Evolutionary conservation across 2,113 vertebrate genomes (phyloP).

Genomic region (Vimba vimba): DNA sequence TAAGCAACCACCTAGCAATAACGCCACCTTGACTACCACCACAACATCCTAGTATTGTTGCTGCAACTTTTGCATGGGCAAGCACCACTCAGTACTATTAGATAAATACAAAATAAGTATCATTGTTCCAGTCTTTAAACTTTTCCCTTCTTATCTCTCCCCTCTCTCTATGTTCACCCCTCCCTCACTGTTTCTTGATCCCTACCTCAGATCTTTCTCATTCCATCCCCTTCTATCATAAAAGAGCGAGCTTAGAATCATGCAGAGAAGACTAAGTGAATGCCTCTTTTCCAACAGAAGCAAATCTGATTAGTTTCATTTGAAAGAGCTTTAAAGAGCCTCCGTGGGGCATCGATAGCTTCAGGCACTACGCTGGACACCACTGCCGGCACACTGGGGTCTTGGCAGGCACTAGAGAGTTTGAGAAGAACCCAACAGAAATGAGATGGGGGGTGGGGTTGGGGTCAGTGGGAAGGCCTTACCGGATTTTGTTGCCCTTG

Average conservation of each 20-base stretch:
- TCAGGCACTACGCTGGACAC: conserved; percentile 48
- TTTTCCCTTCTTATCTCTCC: conserved; percentile 5
- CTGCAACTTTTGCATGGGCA: not conserved
- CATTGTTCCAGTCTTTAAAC: not conserved
- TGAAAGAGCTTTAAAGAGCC: conserved; percentile 52
- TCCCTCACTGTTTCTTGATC: conserved; percentile 37
- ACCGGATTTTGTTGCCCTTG: conserved; percentile 97
- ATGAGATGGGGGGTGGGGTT: not conserved
- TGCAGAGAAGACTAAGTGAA: conserved; percentile 44
- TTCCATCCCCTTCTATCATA: conserved; percentile 23
- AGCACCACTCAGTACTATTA: not conserved
- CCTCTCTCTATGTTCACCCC: not conserved
- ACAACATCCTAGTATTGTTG: not conserved
- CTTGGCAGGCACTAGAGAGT: conserved; percentile 21
- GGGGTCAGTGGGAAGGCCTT: conserved; percentile 15
- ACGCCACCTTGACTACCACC: not conserved
- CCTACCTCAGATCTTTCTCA: conserved; percentile 22
- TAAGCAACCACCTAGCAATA: not conserved
- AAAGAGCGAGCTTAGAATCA: conserved; percentile 46
- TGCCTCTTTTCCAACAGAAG: conserved; percentile 49
- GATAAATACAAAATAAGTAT: not conserved
- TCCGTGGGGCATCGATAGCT: conserved; percentile 40
- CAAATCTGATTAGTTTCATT: conserved; percentile 63
- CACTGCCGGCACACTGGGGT: conserved; percentile 1
- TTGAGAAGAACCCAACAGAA: conserved; percentile 13